Percentiles rank a stretch among this genome's conserved stretches.
Evolutionary conservation across 2,888 invertebrate genomes (phyloP).

Genomic region (Cheilosia vulpina): DNA sequence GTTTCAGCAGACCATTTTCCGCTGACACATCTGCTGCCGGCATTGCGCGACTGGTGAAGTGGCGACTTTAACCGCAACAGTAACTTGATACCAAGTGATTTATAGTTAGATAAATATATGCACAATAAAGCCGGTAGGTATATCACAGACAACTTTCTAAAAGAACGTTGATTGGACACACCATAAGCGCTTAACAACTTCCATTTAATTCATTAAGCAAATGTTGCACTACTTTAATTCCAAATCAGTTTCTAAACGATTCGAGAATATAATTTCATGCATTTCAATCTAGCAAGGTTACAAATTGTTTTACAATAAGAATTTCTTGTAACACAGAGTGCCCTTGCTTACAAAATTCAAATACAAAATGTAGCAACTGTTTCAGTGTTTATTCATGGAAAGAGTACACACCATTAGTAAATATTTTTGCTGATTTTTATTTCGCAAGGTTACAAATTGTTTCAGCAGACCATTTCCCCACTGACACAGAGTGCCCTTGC

Average conservation of each 20-base stretch:
- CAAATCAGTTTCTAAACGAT: background rate
- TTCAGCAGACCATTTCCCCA: constrained; percentile 30
- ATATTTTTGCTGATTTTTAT: constrained; percentile 20
- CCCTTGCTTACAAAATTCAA: constrained; percentile 26
- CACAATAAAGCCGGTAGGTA: too few species aligned
- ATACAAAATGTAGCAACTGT: constrained; percentile 7
- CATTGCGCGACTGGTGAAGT: too few species aligned
- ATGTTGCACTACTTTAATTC: constrained; percentile 49
- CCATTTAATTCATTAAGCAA: background rate
- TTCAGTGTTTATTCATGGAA: constrained; percentile 1
- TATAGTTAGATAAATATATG: too few species aligned
- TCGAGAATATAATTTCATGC: constrained; percentile 23
- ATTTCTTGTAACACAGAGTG: constrained; percentile 71
- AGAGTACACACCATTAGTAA: constrained; percentile 6
- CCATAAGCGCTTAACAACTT: too few species aligned
- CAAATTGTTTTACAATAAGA: constrained; percentile 68
- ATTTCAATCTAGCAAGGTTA: constrained; percentile 64
- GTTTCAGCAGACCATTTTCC: constrained; percentile 33
- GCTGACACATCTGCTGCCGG: constrained; percentile 10
- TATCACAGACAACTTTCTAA: too few species aligned
- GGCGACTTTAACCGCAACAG: too few species aligned
- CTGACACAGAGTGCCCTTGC: constrained; percentile 44
- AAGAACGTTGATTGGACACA: too few species aligned
- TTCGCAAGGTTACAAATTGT: constrained; percentile 56
- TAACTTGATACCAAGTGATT: too few species aligned